These are phyloP conservation scores for Mormyrus iriodes DNA, from an alignment of 2,113 vertebrate species.

Conservation along the genomic window DNA sequence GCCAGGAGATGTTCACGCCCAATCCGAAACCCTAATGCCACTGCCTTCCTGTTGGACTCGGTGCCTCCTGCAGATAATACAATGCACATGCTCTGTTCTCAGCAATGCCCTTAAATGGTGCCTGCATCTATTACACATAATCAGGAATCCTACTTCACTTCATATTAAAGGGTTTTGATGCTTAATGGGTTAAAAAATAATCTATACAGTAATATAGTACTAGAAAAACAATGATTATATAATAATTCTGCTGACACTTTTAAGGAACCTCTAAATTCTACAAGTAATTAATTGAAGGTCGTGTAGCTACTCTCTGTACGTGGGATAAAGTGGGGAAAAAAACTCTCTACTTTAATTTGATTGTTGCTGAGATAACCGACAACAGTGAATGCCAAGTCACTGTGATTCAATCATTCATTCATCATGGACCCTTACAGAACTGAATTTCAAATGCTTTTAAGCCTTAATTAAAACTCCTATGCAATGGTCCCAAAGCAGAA, in stretches of 20 bases:
- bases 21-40: background rate
- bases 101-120: background rate
- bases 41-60: background rate
- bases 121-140: background rate
- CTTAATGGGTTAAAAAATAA: background rate
- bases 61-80: background rate
- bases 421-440: background rate
- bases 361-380: constrained; percentile 8
- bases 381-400: background rate
- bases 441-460: constrained; percentile 6
- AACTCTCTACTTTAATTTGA: constrained; percentile 1
- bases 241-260: background rate
- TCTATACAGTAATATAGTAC: background rate
- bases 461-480: constrained; percentile 11
- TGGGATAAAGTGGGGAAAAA: too few relatives aligned
- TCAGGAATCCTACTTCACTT: background rate
- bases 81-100: background rate
- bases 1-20: background rate
- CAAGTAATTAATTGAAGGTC: constrained; percentile 2
- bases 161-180: background rate
- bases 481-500: background rate
- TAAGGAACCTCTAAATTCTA: background rate
- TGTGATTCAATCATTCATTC: constrained; percentile 13
- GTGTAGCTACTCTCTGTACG: background rate
- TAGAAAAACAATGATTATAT: constrained; percentile 4